Conservation (phyloP, 2,797 vertebrate species). For the Urosaurus nigricauda region DNA sequence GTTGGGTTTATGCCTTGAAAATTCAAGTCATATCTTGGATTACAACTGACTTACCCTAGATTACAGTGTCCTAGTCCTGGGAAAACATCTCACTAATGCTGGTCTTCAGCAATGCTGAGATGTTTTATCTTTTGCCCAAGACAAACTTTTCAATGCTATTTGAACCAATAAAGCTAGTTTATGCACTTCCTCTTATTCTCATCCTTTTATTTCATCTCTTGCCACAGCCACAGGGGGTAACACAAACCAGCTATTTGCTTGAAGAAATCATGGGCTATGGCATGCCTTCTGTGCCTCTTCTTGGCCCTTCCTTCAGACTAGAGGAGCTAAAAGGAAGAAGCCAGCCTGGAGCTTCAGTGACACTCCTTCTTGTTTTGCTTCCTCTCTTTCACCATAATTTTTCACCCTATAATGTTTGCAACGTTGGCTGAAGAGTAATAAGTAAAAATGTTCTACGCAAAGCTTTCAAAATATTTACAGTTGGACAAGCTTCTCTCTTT, state of each 20-base stretch:
- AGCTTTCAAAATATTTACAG: conserved; percentile 15
- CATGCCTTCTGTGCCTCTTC: not conserved
- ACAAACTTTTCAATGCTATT: too few species aligned
- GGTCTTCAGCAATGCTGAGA: too few species aligned
- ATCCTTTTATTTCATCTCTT: too few species aligned
- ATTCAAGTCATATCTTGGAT: too few species aligned
- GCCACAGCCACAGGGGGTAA: not conserved
- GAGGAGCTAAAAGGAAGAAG: not conserved
- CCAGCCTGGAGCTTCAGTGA: not conserved
- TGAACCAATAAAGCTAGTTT: too few species aligned
- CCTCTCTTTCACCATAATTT: not conserved
- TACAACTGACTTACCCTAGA: too few species aligned
- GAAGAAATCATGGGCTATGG: too few species aligned
- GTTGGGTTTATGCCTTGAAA: too few species aligned
- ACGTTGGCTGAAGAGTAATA: not conserved
- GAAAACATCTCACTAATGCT: too few species aligned
- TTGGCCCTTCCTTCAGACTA: not conserved
- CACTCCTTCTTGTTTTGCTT: not conserved
- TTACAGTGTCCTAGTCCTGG: too few species aligned
- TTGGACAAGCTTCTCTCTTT: not conserved
- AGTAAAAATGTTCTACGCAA: not conserved
- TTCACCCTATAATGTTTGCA: not conserved
- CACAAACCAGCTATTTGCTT: not conserved
- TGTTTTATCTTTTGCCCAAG: too few species aligned
- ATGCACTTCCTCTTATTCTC: too few species aligned